Conservation (phyloP, 53 echinoderm and acorn worm species). For the Stichopus horrens region DNA sequence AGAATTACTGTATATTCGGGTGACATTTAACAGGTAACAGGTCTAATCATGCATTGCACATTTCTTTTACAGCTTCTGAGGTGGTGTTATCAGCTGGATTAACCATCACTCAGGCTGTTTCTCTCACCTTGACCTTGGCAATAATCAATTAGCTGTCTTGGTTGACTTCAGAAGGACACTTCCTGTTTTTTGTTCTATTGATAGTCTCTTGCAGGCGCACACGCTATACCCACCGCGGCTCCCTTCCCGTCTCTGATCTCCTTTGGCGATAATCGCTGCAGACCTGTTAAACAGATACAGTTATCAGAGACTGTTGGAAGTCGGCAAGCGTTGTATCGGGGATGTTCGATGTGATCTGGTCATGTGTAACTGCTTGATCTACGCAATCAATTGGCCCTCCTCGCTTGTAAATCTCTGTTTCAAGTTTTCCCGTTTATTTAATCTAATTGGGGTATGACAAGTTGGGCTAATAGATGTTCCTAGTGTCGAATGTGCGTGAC, state of each 20-base stretch:
- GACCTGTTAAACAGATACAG: too few species aligned
- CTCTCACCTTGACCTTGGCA: conserved; percentile 5
- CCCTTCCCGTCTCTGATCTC: too few species aligned
- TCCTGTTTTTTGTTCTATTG: background rate
- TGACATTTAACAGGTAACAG: background rate
- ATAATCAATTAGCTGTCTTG: background rate
- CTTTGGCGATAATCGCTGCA: too few species aligned
- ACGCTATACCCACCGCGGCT: too few species aligned
- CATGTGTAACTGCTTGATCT: too few species aligned
- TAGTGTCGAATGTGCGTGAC: conserved; percentile 1
- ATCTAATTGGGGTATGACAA: conserved; percentile 7
- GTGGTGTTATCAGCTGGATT: conserved; percentile 1
- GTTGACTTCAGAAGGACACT: conserved; percentile 1
- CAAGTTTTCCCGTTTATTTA: background rate
- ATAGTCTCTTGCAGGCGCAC: background rate
- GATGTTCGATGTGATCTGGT: too few species aligned
- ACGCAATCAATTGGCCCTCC: too few species aligned
- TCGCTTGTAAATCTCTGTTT: background rate
- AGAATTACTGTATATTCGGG: background rate
- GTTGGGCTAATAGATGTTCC: background rate
- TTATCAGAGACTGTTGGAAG: too few species aligned
- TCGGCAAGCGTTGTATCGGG: too few species aligned
- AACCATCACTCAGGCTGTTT: background rate
- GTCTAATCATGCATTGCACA: background rate
- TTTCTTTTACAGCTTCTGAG: background rate